Percentiles rank a stretch among this genome's conserved stretches.
These are phyloP conservation scores for Sapajus apella DNA, from an alignment of 2,113 vertebrate species.

Conservation along the genomic window DNA sequence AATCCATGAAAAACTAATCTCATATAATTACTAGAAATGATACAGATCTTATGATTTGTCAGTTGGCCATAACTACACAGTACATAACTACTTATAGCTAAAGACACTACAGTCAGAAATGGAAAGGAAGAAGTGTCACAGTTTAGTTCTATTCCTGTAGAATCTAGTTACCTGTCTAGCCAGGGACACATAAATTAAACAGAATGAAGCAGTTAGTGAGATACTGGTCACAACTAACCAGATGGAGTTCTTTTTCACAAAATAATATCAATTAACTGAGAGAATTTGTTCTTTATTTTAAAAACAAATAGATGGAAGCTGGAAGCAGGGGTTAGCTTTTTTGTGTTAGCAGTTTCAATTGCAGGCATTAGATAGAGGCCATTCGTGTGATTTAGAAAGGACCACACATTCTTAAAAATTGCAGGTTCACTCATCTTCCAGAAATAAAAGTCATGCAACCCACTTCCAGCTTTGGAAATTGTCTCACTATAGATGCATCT, in stretches of 20 bases:
- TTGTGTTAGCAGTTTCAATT: neutral
- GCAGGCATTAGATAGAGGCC: neutral
- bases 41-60: neutral
- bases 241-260: neutral
- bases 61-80: neutral
- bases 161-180: neutral
- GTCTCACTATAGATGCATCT: neutral
- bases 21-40: conserved; percentile 30
- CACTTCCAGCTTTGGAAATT: neutral
- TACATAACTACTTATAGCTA: neutral
- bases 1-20: conserved; percentile 55
- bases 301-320: neutral
- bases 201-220: neutral
- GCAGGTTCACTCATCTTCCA: neutral
- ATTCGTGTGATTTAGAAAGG: neutral
- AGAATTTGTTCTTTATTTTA: conserved; percentile 1
- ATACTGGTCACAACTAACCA: neutral
- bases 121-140: neutral
- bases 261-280: neutral
- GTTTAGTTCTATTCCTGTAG: neutral
- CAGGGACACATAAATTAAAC: neutral
- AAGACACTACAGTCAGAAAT: conserved; percentile 10
- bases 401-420: neutral
- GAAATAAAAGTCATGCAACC: neutral
- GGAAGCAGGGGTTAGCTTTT: neutral